A percentile compares a stretch with the other conserved stretches of the same genome.
Evolutionary conservation across 2,888 invertebrate genomes (phyloP).

Genomic region (Aporophyla lueneburgensis): DNA sequence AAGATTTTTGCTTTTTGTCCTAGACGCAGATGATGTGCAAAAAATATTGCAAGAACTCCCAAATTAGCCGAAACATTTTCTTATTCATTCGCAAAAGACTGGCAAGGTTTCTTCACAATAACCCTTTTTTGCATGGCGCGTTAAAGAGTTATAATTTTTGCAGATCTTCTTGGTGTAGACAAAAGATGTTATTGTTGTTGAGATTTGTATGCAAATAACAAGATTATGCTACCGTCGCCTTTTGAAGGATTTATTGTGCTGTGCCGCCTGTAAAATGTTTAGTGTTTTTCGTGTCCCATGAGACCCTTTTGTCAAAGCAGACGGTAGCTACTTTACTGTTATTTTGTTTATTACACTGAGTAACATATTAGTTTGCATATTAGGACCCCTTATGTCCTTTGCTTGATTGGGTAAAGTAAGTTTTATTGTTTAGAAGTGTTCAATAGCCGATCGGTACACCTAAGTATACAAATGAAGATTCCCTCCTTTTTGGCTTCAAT

Average conservation of each 20-base stretch:
- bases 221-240: slow-evolving; percentile 87
- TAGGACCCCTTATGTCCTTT: no score
- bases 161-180: slow-evolving; percentile 76
- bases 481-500: no score
- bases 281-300: slow-evolving; percentile 74
- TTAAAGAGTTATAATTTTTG: slow-evolving; percentile 85
- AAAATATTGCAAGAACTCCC: slow-evolving; percentile 67
- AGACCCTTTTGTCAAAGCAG: slow-evolving; percentile 75
- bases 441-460: background rate
- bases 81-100: slow-evolving; percentile 68
- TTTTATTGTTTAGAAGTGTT: background rate
- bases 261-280: slow-evolving; percentile 72
- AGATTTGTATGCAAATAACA: slow-evolving; percentile 89
- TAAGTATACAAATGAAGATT: background rate
- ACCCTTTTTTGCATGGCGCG: slow-evolving; percentile 78
- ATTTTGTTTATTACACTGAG: slow-evolving; percentile 10
- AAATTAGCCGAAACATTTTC: slow-evolving; percentile 73
- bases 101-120: slow-evolving; percentile 61
- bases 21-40: slow-evolving; percentile 56
- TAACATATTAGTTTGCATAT: background rate
- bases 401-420: background rate
- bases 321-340: slow-evolving; percentile 75
- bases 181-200: slow-evolving; percentile 80
- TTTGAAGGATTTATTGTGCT: slow-evolving; percentile 80
- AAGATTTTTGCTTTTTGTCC: slow-evolving; percentile 46